Conservation (phyloP, 2,797 vertebrate species). For the Poeciliopsis gracilis region DNA sequence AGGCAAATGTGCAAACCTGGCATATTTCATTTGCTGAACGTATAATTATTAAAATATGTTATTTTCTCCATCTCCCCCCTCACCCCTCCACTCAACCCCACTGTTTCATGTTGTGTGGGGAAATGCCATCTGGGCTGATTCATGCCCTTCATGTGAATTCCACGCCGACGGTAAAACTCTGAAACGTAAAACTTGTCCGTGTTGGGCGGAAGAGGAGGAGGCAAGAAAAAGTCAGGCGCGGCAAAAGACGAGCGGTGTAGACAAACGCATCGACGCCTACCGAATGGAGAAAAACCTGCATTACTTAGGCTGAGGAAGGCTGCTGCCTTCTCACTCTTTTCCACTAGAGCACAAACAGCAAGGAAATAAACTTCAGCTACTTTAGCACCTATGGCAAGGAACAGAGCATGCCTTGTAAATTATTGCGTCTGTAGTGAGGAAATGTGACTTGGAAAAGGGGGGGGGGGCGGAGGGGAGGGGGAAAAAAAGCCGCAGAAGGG, state of each 20-base stretch:
- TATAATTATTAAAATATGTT: constrained; percentile 79
- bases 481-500: constrained; percentile 42
- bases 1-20: constrained; percentile 79
- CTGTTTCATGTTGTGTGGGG: constrained; percentile 48
- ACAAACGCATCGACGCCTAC: constrained; percentile 59
- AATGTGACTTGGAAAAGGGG: constrained; percentile 33
- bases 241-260: constrained; percentile 30
- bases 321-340: constrained; percentile 15
- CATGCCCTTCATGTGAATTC: constrained; percentile 45
- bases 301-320: constrained; percentile 42
- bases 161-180: constrained; percentile 56
- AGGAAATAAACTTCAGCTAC: constrained; percentile 4
- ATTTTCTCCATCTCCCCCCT: not conserved
- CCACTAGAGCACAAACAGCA: constrained; percentile 30
- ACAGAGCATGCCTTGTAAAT: constrained; percentile 46
- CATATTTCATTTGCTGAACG: constrained; percentile 82
- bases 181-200: constrained; percentile 42
- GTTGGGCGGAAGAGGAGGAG: constrained; percentile 15
- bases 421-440: constrained; percentile 38
- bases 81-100: not conserved
- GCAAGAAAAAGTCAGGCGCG: constrained; percentile 33
- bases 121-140: constrained; percentile 62
- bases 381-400: constrained; percentile 30
- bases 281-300: constrained; percentile 49
- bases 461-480: not conserved